Evolutionary conservation across 2,888 invertebrate genomes (phyloP).

Genomic region (Sinotaia quadrata): DNA sequence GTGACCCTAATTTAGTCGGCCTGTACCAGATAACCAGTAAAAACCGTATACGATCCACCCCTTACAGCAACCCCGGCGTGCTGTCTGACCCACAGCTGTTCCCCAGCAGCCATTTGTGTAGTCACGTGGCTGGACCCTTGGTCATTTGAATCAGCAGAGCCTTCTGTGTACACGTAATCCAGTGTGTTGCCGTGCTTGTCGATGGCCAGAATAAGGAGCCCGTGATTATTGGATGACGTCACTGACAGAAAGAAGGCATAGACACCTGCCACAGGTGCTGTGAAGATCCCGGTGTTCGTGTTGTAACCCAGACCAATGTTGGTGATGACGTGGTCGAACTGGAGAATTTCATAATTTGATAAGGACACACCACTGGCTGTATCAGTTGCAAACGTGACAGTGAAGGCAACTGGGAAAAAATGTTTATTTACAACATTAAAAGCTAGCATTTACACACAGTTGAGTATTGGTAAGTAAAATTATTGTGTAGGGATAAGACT

Average conservation of each 20-base stretch:
- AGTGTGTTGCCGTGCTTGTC: background rate
- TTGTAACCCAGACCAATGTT: constrained; percentile 12
- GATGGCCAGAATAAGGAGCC: background rate
- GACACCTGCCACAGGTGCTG: constrained; percentile 1
- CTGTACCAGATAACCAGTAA: background rate
- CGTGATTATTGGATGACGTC: background rate
- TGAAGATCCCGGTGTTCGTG: constrained; percentile 7
- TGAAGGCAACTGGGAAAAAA: constrained; percentile 1
- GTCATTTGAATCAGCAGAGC: background rate
- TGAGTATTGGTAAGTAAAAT: no score
- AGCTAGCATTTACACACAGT: no score
- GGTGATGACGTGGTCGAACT: background rate
- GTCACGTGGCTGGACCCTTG: background rate
- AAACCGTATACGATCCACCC: background rate
- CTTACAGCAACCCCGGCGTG: background rate
- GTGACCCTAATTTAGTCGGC: no score
- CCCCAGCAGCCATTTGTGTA: background rate
- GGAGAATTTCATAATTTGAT: background rate
- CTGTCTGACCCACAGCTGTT: constrained; percentile 8
- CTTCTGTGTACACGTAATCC: background rate
- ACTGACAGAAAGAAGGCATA: background rate
- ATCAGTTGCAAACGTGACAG: background rate
- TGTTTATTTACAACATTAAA: no score
- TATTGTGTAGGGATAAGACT: no score
- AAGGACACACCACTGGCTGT: background rate